Percentiles rank a stretch among this genome's conserved stretches.
These are phyloP conservation scores for Camelus bactrianus DNA, from an alignment of 2,113 vertebrate genomes.

Conservation along the genomic window DNA sequence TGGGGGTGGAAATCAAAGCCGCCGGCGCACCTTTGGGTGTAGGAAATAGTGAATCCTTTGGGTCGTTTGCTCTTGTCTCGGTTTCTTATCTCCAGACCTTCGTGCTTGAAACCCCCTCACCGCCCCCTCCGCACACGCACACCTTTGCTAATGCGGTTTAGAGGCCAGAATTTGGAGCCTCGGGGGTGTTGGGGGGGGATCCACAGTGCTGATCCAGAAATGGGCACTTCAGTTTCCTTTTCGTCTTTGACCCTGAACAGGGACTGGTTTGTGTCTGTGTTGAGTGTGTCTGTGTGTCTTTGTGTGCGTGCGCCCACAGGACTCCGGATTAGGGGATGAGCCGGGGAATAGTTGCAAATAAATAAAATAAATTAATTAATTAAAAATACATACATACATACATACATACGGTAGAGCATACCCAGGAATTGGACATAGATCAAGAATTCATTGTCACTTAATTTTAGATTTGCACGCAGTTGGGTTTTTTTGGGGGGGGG, in stretches of 20 bases:
- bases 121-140: not conserved
- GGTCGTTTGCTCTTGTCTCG: not conserved
- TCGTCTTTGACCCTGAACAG: slow-evolving; percentile 66
- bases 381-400: too few species aligned
- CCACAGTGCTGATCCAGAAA: not conserved
- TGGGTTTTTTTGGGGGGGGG: not conserved
- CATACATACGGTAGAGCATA: not conserved
- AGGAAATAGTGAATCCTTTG: slow-evolving; percentile 58
- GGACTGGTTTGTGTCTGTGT: not conserved
- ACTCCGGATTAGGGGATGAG: slow-evolving; percentile 6
- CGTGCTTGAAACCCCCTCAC: not conserved
- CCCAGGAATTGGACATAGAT: not conserved
- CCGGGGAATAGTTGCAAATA: not conserved
- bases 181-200: not conserved
- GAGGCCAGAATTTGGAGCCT: slow-evolving; percentile 68
- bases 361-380: not conserved
- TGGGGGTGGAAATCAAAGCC: slow-evolving; percentile 59
- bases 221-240: slow-evolving; percentile 57
- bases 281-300: not conserved
- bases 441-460: slow-evolving; percentile 40
- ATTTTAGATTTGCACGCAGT: slow-evolving; percentile 10
- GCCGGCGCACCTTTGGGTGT: slow-evolving; percentile 74
- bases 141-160: not conserved
- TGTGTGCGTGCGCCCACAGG: not conserved
- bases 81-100: not conserved